Evolutionary conservation across 2,797 vertebrate genomes (phyloP), one percentile per base, ranked within the genome.

Genomic region (Craterocephalus amniculus): DNA sequence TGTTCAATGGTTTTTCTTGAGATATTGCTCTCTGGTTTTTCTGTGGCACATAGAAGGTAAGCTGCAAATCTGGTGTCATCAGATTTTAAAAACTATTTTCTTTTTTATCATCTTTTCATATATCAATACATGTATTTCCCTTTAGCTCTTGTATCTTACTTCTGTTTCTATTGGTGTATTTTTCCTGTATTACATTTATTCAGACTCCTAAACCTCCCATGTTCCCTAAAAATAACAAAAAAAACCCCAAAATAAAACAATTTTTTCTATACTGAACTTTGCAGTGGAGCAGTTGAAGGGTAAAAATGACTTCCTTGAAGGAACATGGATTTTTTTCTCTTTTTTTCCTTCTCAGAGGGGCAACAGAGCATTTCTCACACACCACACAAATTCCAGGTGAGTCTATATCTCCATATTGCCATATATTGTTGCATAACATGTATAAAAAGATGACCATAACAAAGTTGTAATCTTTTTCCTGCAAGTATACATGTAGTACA

Each of bases 271-370:
- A 36, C 29, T 52, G 9, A 66, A 70, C 13, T 72, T 77, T 76
- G 72, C 55, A 76, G 43, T 51, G 57, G 32, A 72, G 62, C 58
- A 77, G 72, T 72, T 66, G 52, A 36, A 14, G 26, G 32, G 56
- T 71, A 80, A 85, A 82, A 84, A 82, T 80, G 45, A 79, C 58
- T 84, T 85, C 65, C 67, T 85, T 71, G 81, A 81, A 74, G 80
- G 79, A 72, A 78, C 62, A 45, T 77, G 31, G 63, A 70, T 81
- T 82, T 78, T 12, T 27, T 38, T 40, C 3, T 24, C 2, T 54
- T 38, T 36, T 83, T 36, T 83, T 85, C 72, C 43, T n/a, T n/a
- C 10, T 51, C 73, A 52, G 2, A 49, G 11, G 62, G n/a, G 76
- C 67, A 82, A 64, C 40, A 89, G 80, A 79, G 22, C 54, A 80